Evolutionary conservation across 1,140 invertebrate genomes (phyloP), one percentile per base, ranked within the genome.

Genomic region (Danaus melanippus): DNA sequence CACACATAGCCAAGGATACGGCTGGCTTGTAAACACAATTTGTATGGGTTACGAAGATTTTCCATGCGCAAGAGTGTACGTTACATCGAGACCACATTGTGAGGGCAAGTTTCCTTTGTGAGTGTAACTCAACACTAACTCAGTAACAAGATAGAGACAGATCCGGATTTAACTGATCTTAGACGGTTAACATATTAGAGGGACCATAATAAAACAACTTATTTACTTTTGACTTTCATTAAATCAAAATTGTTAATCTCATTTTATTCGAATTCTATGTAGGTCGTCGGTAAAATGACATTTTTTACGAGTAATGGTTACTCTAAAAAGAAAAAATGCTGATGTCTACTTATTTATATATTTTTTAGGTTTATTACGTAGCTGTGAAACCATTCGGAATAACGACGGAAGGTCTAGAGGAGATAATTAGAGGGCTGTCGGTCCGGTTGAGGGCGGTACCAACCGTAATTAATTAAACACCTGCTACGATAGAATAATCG

Each of bases 381-480:
- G 42, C 46, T 15, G 45, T 56, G 53, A 56, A 57, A 42, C 45
- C 56, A 54, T 45, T 42, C 48, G 50, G 47, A 57, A 56, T 61
- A 61, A 47, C 52, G 48, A 15, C 43, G 55, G 41, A 32, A 32
- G 41, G 40, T 48, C 50, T 58, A 44, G 53, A 32, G 42, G 57
- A 59, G 47, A 66, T 74, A 78, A 76, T 76, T 74, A 72, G 66
- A 67, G 54, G 64, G 42, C 60, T 49, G 52, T 45, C 60, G 48
- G 61, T 46, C 49, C 56, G 57, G 57, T 62, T 62, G 56, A 48
- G 64, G 59, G 55, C 21, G 21, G 21, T 32, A 32, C 21, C 21
- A 64, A 74, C 66, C 72, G 70, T 70, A 69, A 76, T 74, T 70
- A 76, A 75, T 74, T 72, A 69, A 71, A 69, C 71, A 79, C 67